Conservation (phyloP, 2,888 invertebrate genomes). For the Selenia dentaria region DNA sequence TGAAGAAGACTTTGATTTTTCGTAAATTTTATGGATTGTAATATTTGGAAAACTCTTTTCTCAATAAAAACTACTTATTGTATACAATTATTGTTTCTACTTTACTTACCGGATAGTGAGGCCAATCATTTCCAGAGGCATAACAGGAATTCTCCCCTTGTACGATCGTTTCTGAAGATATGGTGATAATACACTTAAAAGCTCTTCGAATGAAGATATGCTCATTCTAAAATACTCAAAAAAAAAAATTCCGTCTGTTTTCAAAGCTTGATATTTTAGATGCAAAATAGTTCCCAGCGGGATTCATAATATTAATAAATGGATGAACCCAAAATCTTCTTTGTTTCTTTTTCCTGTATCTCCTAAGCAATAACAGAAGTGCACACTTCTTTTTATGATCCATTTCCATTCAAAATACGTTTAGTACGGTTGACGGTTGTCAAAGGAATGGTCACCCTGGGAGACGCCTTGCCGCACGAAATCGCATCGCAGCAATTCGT, state of each 20-base stretch:
- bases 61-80: conserved; percentile 32
- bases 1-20: conserved; percentile 37
- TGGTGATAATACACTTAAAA: conserved; percentile 37
- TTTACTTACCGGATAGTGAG: conserved; percentile 35
- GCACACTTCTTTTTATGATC: conserved; percentile 36
- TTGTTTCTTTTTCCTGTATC: conserved; percentile 35
- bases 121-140: conserved; percentile 42
- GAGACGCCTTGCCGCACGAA: conserved; percentile 10
- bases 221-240: conserved; percentile 39
- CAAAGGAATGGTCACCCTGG: conserved; percentile 27
- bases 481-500: conserved; percentile 6
- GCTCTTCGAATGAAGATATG: conserved; percentile 36
- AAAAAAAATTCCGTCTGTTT: conserved; percentile 29
- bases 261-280: conserved; percentile 29
- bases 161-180: conserved; percentile 37
- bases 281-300: conserved; percentile 29
- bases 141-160: conserved; percentile 40
- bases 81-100: conserved; percentile 37
- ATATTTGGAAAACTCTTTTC: conserved; percentile 34
- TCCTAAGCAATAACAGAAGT: conserved; percentile 37
- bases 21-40: conserved; percentile 35
- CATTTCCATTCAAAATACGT: conserved; percentile 35
- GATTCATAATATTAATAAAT: conserved; percentile 38
- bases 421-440: conserved; percentile 33
- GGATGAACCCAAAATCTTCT: conserved; percentile 39